Base-by-base conservation (phyloP, 2,888 invertebrate species). In the Cinara cedri region DNA sequence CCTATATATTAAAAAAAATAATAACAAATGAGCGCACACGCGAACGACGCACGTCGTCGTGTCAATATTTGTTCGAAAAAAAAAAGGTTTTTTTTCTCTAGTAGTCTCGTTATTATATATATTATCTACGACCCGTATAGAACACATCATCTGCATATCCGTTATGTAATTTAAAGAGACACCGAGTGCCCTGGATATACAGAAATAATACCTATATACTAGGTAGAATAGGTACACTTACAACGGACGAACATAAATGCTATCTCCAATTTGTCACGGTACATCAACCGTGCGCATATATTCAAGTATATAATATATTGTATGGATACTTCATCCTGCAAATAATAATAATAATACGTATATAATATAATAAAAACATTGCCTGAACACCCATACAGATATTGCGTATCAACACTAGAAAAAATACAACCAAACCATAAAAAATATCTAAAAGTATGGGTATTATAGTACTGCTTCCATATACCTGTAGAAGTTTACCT, bases 121-220 rank as follows among this genome's bases (percentile, higher is more conserved):
- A 70, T 42, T 16, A n/a, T n/a, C n/a, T 49, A 49, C 57, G 21
- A 72, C 46, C 46, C 57, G 19, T 3, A 16, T n/a, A 14, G 11
- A 51, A 75, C 63, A 65, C 74, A 44, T 75, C 51, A 24, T 75
- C 21, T 75, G 54, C 63, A 65, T 65, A 75, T 75, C 74, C 74
- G 74, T 75, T 75, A 75, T 44, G 54, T 54, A 54, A 65, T 65
- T 75, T 65, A 65, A 75, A 72, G 42, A 42, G 26, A 62, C 42
- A 13, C 44, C 44, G 44, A 42, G n/a, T 75, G 74, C 54, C 65
- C 74, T 65, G 74, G 24, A 75, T 75, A 19, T 24, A 54, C 16
- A n/a, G 6, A 34, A 34, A 34, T 34, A 34, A 34, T 34, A 34
- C 3, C 34, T 16, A 49, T n/a, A n/a, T n/a, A n/a, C n/a, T n/a